Conservation (phyloP, 2,888 invertebrate species). For the Tridacna gigas region DNA sequence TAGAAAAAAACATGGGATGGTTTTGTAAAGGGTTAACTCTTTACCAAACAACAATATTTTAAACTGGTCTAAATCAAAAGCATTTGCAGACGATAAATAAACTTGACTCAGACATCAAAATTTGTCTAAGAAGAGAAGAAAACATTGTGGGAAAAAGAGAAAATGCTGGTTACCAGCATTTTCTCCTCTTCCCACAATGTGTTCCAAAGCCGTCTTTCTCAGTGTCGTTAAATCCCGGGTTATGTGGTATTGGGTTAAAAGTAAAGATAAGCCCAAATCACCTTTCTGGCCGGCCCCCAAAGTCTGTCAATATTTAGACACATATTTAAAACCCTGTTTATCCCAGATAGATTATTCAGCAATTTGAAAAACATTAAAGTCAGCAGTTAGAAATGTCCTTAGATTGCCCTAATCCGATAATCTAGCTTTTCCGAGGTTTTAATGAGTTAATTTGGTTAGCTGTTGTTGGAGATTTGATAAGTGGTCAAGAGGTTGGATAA, state of each 20-base stretch:
- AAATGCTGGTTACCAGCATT: slow-evolving; percentile 4
- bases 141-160: slow-evolving; percentile 13
- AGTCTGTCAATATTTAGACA: slow-evolving; percentile 2
- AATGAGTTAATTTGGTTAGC: slow-evolving; percentile 17
- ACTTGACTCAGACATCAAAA: too few relatives aligned
- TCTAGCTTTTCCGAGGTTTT: slow-evolving; percentile 9
- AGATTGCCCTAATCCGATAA: slow-evolving; percentile 19
- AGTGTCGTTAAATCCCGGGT: too few relatives aligned
- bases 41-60: too few relatives aligned
- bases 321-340: slow-evolving; percentile 20
- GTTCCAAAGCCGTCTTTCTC: background rate
- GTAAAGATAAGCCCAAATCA: background rate
- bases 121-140: too few relatives aligned
- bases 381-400: slow-evolving; percentile 7
- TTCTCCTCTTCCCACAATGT: slow-evolving; percentile 22
- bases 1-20: too few relatives aligned
- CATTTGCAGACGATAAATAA: too few relatives aligned
- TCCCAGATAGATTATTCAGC: slow-evolving; percentile 20
- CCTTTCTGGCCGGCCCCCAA: slow-evolving; percentile 5
- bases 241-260: background rate
- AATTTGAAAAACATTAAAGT: slow-evolving; percentile 24
- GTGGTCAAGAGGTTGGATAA: slow-evolving; percentile 16
- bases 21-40: too few relatives aligned
- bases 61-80: too few relatives aligned
- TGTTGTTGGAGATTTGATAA: slow-evolving; percentile 16